Evolutionary conservation across 2,113 vertebrate genomes (phyloP).

Genomic region (Rostratula benghalensis): DNA sequence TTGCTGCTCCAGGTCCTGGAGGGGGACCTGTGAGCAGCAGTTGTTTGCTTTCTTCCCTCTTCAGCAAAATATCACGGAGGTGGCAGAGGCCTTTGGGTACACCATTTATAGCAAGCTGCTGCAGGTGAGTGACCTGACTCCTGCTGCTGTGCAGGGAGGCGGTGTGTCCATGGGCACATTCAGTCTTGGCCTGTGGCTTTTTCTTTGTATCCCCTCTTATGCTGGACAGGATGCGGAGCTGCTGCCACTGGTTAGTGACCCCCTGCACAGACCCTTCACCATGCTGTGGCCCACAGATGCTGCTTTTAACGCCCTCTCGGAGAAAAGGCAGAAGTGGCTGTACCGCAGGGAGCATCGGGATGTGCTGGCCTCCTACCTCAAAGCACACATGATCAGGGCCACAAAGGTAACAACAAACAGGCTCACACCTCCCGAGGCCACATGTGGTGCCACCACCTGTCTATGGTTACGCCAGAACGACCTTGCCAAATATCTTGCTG

Average conservation of each 20-base stretch:
- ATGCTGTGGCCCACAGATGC: slow-evolving; percentile 92
- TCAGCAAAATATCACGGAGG: slow-evolving; percentile 81
- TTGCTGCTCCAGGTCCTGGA: background rate
- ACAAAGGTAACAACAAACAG: slow-evolving; percentile 75
- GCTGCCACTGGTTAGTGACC: slow-evolving; percentile 75
- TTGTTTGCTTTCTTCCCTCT: background rate
- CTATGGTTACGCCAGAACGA: background rate
- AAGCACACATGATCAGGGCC: slow-evolving; percentile 86
- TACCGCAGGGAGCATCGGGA: slow-evolving; percentile 83
- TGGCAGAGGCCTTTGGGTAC: slow-evolving; percentile 85
- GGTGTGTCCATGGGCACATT: rapidly evolving
- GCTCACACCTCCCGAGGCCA: background rate
- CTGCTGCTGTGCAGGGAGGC: background rate
- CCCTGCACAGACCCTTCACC: slow-evolving; percentile 83
- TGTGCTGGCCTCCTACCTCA: slow-evolving; percentile 82
- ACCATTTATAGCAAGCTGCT: slow-evolving; percentile 84
- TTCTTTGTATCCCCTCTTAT: background rate
- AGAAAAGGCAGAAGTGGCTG: slow-evolving; percentile 82
- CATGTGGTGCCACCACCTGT: background rate
- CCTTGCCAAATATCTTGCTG: background rate
- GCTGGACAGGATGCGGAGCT: slow-evolving; percentile 79
- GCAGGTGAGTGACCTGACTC: slow-evolving; percentile 73
- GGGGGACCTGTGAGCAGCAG: background rate
- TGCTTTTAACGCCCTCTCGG: slow-evolving; percentile 78
- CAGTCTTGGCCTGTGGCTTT: background rate